Evolutionary conservation across 1,140 invertebrate species (phyloP), one percentile per base, ranked within the genome.

Genomic region (Mycetomoellerius zeteki): DNA sequence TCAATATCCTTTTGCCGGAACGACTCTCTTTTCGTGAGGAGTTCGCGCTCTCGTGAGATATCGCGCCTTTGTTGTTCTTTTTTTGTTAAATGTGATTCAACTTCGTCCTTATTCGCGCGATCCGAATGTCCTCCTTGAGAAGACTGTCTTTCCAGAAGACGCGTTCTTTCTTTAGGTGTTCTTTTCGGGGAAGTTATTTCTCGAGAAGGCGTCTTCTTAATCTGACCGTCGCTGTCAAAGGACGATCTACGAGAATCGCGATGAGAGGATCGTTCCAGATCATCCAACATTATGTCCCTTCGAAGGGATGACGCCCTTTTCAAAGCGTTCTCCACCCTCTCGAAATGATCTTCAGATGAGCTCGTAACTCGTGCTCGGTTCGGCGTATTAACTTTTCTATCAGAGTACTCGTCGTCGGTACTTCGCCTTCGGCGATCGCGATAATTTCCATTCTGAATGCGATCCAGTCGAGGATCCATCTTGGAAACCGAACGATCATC

Each of bases 331-430:
- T 95, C 94, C 0, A 88, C 56, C 3, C 85, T 76, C 10, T 94
- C 94, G n/a, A 91, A 86, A 60, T 93, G 93, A 62, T 95, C 94
- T 47, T 95, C 94, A 1, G 94, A 94, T 5, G 94, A 94, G 50
- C 94, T 95, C n/a, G 93, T 94, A 3, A 93, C 27, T 77, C 91
- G 92, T 19, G 90, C 52, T 58, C 90, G 90, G 7, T 67, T 16
- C 50, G 88, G 67, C 52, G 88, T 4, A 4, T 82, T 92, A 5
- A 91, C 88, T 62, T 86, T 90, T 24, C 92, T 81, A 52, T 93
- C 91, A 8, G 89, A 85, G 7, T 85, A 88, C 8, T 94, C 94
- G 10, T 94, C 94, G 62, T 95, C 94, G 43, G 93, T 93, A 71
- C 94, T 94, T 76, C 92, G 92, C 64, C 88, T 89, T 76, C 90